phyloP scores from a whole-genome alignment of 1,140 invertebrate genomes.

The Zaprionus ghesquierei region DNA sequence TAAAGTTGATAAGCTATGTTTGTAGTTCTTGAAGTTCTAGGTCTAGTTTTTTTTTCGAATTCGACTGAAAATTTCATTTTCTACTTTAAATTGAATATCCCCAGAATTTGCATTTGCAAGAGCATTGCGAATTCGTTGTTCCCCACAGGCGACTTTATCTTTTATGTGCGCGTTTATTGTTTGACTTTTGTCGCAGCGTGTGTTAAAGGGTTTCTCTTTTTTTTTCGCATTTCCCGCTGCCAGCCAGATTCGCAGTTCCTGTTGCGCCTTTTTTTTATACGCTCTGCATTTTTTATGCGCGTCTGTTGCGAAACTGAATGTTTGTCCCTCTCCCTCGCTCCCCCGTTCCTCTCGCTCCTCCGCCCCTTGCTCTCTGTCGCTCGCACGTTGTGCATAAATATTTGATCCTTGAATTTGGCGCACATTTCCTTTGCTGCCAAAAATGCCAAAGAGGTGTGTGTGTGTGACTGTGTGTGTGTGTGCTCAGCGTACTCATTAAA shows the following conservation, averaged over 20 bases:
- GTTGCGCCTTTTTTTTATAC: slow-evolving; percentile 17
- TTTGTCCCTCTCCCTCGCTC: slow-evolving; percentile 9
- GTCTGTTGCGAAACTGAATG: slow-evolving; percentile 24
- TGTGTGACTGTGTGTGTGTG: not conserved
- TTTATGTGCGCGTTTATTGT: slow-evolving; percentile 2
- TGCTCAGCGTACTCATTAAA: slow-evolving; percentile 31
- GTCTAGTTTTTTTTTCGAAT: not conserved
- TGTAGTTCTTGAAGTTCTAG: too few relatives aligned
- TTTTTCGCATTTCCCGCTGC: too few relatives aligned
- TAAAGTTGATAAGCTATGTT: too few relatives aligned
- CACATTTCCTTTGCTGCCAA: slow-evolving; percentile 11
- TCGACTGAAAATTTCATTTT: not conserved
- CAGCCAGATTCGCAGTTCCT: slow-evolving; percentile 21
- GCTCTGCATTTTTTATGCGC: slow-evolving; percentile 51
- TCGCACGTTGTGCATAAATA: slow-evolving; percentile 48
- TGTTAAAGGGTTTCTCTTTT: slow-evolving; percentile 37
- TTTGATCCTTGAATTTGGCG: slow-evolving; percentile 44
- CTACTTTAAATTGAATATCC: not conserved
- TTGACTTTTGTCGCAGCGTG: slow-evolving; percentile 25
- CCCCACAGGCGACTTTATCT: not conserved
- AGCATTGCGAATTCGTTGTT: not conserved
- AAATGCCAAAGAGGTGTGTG: not conserved
- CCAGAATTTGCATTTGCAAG: not conserved
- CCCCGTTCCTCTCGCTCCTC: not conserved
- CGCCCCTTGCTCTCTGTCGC: not conserved